Base-by-base conservation (phyloP, 2,113 vertebrate species). In the Lepisosteus oculatus region DNA sequence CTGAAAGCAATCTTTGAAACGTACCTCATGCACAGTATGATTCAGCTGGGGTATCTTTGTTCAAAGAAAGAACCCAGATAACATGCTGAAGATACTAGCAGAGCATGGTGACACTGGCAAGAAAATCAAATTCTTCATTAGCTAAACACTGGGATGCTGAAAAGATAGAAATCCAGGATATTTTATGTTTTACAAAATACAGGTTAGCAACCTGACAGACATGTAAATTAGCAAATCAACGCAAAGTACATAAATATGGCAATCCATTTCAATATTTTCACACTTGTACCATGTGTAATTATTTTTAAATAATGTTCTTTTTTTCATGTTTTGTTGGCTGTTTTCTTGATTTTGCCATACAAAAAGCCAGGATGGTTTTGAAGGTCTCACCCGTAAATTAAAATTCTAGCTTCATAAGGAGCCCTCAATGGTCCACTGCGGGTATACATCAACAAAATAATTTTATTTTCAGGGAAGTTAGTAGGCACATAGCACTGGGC, bases 391-490 rank as follows among this genome's bases (percentile, higher is more conserved):
- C 47, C 5, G 3, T 51, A 9, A 5, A 6, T 6, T 51, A 1
- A 51, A 51, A 51, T 51, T 51, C 47, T 51, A 51, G 9, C 47
- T 6, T 51, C 47, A 51, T 1, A 51, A 6, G 47, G 57, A 80
- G 79, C 62, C 67, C 42, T 61, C 75, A 75, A 76, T 81, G 83
- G 81, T 68, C 57, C 73, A 55, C 55, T 59, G 65, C 76, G 74
- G 78, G 85, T 85, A 85, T 82, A 87, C 81, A 81, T 79, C 78
- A 79, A 81, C 72, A 73, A 8, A 74, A 78, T 62, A 73, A 61
- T 77, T 80, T 78, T 83, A 78, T 82, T 85, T 83, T 80, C 72
- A 65, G 61, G 67, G 65, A 81, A 74, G 69, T 76, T 76, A 29
- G 75, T 44, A 77, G 29, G 80, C 75, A 71, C 76, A 62, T 61